phyloP scores from a whole-genome alignment of 2,113 vertebrate genomes.

The Struthio camelus region DNA sequence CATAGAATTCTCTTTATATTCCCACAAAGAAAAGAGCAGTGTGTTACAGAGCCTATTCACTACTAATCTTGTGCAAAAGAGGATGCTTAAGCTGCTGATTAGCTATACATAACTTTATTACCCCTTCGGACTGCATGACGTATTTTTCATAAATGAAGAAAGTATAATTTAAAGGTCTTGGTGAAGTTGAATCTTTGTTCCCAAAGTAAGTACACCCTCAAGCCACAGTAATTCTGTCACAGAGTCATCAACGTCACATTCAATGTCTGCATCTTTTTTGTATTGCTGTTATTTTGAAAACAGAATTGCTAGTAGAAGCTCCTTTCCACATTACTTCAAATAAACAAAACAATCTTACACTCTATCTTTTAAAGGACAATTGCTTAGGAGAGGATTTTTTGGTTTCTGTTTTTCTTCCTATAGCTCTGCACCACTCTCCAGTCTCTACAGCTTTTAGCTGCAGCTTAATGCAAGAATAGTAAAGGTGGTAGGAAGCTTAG shows the following conservation, averaged over 20 bases:
- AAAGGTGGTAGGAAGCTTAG: neutral
- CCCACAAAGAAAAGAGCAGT: neutral
- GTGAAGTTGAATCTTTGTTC: neutral
- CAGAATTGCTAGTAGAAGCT: neutral
- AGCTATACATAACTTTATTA: neutral
- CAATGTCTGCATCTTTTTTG: neutral
- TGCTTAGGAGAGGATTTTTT: neutral
- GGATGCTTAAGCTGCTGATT: neutral
- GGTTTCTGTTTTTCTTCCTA: neutral
- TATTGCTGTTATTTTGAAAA: neutral
- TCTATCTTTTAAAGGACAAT: neutral
- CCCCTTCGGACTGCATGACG: neutral
- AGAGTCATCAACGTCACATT: neutral
- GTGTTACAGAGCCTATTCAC: neutral
- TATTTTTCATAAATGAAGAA: neutral
- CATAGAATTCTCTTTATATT: neutral
- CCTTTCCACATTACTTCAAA: neutral
- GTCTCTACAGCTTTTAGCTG: neutral
- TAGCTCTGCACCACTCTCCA: neutral
- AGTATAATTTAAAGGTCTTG: neutral
- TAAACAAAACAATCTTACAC: neutral
- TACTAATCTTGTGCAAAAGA: neutral
- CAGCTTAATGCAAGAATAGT: neutral
- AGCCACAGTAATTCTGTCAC: neutral
- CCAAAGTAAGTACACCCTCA: neutral